phyloP scores from a whole-genome alignment of 1,140 invertebrate species.

The Diorhabda sublineata region DNA sequence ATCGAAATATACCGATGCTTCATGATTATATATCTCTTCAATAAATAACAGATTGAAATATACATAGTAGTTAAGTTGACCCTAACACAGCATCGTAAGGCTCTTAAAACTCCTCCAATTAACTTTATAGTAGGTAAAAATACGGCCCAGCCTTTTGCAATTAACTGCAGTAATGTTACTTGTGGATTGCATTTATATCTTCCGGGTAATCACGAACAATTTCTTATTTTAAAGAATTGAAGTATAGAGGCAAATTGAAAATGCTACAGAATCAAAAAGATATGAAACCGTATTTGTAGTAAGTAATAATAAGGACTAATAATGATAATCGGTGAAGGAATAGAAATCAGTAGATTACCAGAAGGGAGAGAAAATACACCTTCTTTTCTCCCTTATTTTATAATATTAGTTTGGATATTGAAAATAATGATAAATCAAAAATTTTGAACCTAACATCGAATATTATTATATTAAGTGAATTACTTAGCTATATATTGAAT shows the following conservation, averaged over 20 bases:
- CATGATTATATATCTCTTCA: conserved; percentile 17
- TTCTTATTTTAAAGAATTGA: conserved; percentile 27
- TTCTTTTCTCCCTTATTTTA: too few relatives aligned
- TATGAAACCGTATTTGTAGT: too few relatives aligned
- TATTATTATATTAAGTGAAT: too few relatives aligned
- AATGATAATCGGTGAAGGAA: too few relatives aligned
- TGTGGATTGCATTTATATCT: conserved; percentile 24
- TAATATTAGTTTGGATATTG: too few relatives aligned
- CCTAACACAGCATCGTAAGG: conserved; percentile 15
- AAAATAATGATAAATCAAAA: too few relatives aligned
- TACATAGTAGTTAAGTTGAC: conserved; percentile 21
- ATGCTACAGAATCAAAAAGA: background rate
- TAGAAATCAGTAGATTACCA: too few relatives aligned
- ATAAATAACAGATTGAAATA: conserved; percentile 21
- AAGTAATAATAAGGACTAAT: too few relatives aligned
- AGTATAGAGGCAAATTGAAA: conserved; percentile 25
- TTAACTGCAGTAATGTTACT: conserved; percentile 29
- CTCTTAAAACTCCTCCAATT: conserved; percentile 22
- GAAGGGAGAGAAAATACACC: too few relatives aligned
- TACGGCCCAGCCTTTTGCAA: conserved; percentile 30
- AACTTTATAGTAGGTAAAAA: conserved; percentile 22
- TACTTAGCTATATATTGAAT: too few relatives aligned
- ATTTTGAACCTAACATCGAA: too few relatives aligned
- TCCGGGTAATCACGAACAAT: conserved; percentile 28
- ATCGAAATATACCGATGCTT: conserved; percentile 17